A percentile compares a stretch with the other conserved stretches of the same genome.
Conservation (phyloP, 2,888 invertebrate genomes). For the Brachyptera putata region DNA sequence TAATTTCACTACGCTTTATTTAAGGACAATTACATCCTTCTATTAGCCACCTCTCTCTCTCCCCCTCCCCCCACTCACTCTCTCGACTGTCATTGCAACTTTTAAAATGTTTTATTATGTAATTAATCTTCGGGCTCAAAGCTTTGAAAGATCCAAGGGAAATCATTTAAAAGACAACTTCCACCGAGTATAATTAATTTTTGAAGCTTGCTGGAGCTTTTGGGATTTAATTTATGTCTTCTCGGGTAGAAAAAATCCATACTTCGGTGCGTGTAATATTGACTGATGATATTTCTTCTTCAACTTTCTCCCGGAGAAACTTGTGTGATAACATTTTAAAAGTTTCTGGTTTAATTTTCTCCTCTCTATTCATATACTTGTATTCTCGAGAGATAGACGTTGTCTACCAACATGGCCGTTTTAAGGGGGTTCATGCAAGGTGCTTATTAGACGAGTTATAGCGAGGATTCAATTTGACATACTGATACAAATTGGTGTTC, state of each 20-base stretch:
- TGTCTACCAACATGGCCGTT: no score
- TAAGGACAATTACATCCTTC: no score
- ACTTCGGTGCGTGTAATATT: constrained; percentile 9
- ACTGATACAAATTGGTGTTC: no score
- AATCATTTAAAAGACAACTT: constrained; percentile 34
- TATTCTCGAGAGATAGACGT: no score
- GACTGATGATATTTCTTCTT: constrained; percentile 5
- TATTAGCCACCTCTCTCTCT: no score
- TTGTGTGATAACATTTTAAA: neutral
- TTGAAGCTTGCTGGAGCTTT: constrained; percentile 30
- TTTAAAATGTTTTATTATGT: constrained; percentile 34
- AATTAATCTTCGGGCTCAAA: constrained; percentile 30
- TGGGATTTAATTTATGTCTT: constrained; percentile 33
- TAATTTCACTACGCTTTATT: no score
- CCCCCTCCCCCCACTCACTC: constrained; percentile 3
- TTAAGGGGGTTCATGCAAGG: no score
- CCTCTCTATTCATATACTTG: no score
- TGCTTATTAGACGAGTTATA: no score
- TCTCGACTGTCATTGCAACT: constrained; percentile 32
- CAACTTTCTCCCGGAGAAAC: neutral
- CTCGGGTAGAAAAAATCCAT: constrained; percentile 13
- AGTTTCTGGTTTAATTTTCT: neutral
- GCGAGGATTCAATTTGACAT: no score
- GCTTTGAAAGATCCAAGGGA: constrained; percentile 27
- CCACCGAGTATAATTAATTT: constrained; percentile 32